A percentile compares a stretch with the other conserved stretches of the same genome.
phyloP scores from a whole-genome alignment of 1,140 invertebrate genomes.

The Rhagoletis pomonella region DNA sequence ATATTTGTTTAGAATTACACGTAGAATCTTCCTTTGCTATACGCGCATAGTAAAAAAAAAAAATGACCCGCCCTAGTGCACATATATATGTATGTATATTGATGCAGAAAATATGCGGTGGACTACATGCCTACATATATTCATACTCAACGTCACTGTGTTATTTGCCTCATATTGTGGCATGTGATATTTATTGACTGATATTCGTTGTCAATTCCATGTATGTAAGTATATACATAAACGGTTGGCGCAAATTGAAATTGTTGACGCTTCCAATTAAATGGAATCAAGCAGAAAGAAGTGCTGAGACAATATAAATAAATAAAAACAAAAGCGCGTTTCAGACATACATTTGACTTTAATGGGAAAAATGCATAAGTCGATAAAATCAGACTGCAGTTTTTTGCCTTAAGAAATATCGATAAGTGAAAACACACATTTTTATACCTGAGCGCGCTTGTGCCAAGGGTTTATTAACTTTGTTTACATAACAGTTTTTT shows the following conservation, averaged over 20 bases:
- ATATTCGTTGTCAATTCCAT: not conserved
- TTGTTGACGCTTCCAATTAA: slow-evolving; percentile 38
- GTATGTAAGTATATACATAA: not conserved
- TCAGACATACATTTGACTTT: too few relatives aligned
- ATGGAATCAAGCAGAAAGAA: slow-evolving; percentile 17
- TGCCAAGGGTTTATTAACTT: too few relatives aligned
- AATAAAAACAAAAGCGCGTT: too few relatives aligned
- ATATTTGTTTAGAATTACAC: too few relatives aligned
- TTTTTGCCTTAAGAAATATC: too few relatives aligned
- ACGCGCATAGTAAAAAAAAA: too few relatives aligned
- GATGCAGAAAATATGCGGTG: not conserved
- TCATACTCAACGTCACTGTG: not conserved
- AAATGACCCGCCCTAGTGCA: not conserved
- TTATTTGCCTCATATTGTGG: slow-evolving; percentile 38
- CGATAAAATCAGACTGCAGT: too few relatives aligned
- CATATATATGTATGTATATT: not conserved
- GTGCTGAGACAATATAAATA: not conserved
- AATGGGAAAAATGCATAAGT: too few relatives aligned
- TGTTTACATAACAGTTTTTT: too few relatives aligned
- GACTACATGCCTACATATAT: not conserved
- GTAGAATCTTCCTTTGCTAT: too few relatives aligned
- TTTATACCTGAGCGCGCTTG: too few relatives aligned
- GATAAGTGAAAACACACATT: too few relatives aligned
- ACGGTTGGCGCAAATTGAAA: not conserved
- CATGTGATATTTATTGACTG: slow-evolving; percentile 26